A percentile compares a stretch with the other conserved stretches of the same genome.
These are phyloP conservation scores for Heterodera schachtii DNA, from an alignment of 1,140 invertebrate species.

Conservation along the genomic window DNA sequence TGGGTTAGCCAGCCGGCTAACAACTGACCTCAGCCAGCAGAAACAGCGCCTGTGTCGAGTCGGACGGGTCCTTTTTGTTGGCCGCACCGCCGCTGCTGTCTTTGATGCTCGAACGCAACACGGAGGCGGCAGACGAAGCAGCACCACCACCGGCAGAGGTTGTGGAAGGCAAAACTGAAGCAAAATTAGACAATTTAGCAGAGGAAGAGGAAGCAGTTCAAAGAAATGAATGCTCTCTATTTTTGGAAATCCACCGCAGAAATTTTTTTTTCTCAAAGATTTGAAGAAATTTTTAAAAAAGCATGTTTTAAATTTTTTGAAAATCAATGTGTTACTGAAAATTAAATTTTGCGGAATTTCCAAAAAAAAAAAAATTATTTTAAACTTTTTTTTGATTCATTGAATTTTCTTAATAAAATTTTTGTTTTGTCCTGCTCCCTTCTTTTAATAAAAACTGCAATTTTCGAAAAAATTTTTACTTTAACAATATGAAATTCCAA, in stretches of 20 bases:
- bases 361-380: too few species aligned
- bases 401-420: too few species aligned
- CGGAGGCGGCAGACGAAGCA: conserved; percentile 37
- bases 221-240: too few species aligned
- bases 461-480: neutral
- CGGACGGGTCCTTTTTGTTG: conserved; percentile 66
- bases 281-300: too few species aligned
- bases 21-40: conserved; percentile 75
- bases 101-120: conserved; percentile 62
- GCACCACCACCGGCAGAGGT: neutral
- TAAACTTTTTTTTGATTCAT: too few species aligned
- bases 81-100: conserved; percentile 65
- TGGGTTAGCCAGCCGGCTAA: neutral
- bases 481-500: too few species aligned
- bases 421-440: too few species aligned
- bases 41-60: conserved; percentile 75
- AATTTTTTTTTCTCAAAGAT: too few species aligned
- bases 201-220: neutral
- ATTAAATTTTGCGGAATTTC: too few species aligned
- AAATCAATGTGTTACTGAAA: too few species aligned
- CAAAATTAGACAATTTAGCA: neutral
- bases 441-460: neutral
- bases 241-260: too few species aligned
- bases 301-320: too few species aligned
- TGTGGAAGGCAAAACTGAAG: neutral